These are phyloP conservation scores for Brachionichthys hirsutus DNA, from an alignment of 2,113 vertebrate species.

Conservation along the genomic window DNA sequence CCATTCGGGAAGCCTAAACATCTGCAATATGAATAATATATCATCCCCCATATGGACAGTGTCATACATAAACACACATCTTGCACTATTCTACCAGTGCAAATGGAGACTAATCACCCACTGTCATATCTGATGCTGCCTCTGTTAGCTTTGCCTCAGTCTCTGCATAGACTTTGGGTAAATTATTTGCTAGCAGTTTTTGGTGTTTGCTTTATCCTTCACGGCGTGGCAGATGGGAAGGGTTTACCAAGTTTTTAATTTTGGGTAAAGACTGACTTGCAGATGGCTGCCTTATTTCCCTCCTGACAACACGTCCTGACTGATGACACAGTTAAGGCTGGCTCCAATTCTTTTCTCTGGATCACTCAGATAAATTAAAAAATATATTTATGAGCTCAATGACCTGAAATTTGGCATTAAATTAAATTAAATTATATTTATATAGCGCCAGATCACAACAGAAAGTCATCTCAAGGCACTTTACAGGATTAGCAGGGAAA, in stretches of 20 bases:
- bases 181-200: constrained; percentile 33
- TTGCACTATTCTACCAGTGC: constrained; percentile 7
- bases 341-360: neutral
- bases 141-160: constrained; percentile 7
- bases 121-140: constrained; percentile 11
- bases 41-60: constrained; percentile 42
- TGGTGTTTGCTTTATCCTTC: constrained; percentile 30
- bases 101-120: constrained; percentile 44
- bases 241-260: constrained; percentile 29
- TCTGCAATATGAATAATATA: constrained; percentile 67
- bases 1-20: constrained; percentile 49
- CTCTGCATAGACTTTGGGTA: constrained; percentile 15
- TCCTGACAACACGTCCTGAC: constrained; percentile 24
- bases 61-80: constrained; percentile 27
- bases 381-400: too few species aligned
- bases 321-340: neutral
- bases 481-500: too few species aligned
- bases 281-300: constrained; percentile 35
- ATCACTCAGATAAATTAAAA: neutral
- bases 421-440: too few species aligned
- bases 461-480: too few species aligned
- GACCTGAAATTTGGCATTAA: neutral
- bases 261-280: constrained; percentile 43
- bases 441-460: too few species aligned
- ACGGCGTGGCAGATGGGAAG: constrained; percentile 33